Evolutionary conservation across 92 coral and sea anemone species (phyloP), one percentile per base, ranked within the genome.

Genomic region (Desmophyllum pertusum): DNA sequence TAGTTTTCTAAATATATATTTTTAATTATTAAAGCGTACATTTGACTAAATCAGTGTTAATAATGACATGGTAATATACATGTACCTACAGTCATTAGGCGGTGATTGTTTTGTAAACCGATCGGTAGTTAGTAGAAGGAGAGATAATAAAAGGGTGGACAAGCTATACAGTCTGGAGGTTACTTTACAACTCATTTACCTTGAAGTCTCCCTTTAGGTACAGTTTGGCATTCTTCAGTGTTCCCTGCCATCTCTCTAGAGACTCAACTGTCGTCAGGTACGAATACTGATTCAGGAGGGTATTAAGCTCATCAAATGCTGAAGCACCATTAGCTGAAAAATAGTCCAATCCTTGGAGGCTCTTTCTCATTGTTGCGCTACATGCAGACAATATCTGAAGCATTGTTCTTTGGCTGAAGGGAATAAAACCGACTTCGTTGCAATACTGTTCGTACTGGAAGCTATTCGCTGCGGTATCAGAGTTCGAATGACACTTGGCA

Each of bases 401-500:
- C 83, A 84, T 71, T 67, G 89, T 89, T 68, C 64, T 45, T 8
- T 37, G 21, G 45, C 89, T 85, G 73, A 89, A 84, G 45, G 91
- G 91, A 38, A 21, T 50, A 63, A 88, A 88, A 18, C 31, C 73
- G 51, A 55, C 81, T 66, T 89, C 86, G 78, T 84, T 43, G 81
- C 92, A 89, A 53, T 55, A 85, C 72, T 89, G 90, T 15, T 51
- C 63, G 43, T 89, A 85, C 52, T 89, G 90, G 14, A 0, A n/a
- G 81, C 53, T 27, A 84, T 89, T 79, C 73, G 68, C 64, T 85
- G 81, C 33, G 88, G 84, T 31, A 89, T 84, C 17, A 89, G 62
- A 30, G 52, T 51, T 46, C 86, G 74, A 48, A 90, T 87, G 15
- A 90, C 88, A 83, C 83, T 90, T 14, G 91, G 89, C 45, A 87